Conservation (phyloP, 2,797 vertebrate species). For the Lagothrix lagotricha region DNA sequence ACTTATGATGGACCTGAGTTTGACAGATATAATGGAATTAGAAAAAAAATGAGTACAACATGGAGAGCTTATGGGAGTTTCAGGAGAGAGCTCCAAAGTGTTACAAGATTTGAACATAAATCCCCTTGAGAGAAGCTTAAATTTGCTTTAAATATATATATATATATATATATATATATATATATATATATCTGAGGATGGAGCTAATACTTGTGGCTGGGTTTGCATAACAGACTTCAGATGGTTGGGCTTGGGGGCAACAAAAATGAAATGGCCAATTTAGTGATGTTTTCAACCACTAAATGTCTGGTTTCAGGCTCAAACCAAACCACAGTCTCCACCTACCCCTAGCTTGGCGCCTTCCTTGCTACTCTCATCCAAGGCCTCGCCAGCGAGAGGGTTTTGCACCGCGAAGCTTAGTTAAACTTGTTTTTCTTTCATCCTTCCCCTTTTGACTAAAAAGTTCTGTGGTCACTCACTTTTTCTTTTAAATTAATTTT, state of each 20-base stretch:
- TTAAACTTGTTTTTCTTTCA: neutral
- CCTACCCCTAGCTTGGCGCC: neutral
- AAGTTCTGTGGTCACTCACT: neutral
- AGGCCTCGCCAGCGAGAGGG: neutral
- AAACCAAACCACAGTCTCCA: neutral
- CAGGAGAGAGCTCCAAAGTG: constrained; percentile 37
- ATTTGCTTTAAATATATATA: constrained; percentile 40
- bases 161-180: neutral
- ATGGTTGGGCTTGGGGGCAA: constrained; percentile 5
- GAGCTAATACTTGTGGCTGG: constrained; percentile 47
- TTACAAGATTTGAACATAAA: constrained; percentile 66
- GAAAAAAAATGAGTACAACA: constrained; percentile 33
- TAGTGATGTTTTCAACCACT: constrained; percentile 28
- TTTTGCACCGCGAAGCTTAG: neutral
- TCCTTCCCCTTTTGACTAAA: neutral
- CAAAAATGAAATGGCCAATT: constrained; percentile 58
- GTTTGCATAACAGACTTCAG: constrained; percentile 56
- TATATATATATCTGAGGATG: neutral
- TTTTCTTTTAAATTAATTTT: neutral
- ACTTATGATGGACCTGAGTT: constrained; percentile 39
- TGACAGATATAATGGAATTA: constrained; percentile 61
- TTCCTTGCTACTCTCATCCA: neutral
- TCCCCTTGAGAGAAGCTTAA: constrained; percentile 67
- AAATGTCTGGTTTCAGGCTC: constrained; percentile 26
- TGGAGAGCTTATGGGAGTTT: constrained; percentile 38